These are phyloP conservation scores for Lissonota sp. DNA, from an alignment of 2,888 invertebrate genomes.

Conservation along the genomic window DNA sequence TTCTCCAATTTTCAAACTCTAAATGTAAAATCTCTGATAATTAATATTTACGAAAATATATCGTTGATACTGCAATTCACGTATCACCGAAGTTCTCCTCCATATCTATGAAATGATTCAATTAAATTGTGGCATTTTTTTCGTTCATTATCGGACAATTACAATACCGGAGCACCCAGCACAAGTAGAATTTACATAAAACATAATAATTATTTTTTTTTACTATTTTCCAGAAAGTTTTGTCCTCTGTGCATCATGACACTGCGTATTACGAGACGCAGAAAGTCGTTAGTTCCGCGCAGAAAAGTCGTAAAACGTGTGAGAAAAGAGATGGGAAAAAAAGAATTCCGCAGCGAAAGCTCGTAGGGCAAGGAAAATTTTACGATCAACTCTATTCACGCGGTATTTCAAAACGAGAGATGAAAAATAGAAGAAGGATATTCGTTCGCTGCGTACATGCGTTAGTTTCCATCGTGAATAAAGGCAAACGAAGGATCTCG, in stretches of 20 bases:
- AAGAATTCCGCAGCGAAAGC: constrained; percentile 20
- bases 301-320: constrained; percentile 44
- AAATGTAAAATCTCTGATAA: no score
- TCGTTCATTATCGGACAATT: constrained; percentile 48
- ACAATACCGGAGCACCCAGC: not conserved
- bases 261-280: not conserved
- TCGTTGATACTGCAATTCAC: no score
- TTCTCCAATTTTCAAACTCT: no score
- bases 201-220: no score
- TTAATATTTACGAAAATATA: no score
- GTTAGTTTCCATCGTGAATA: constrained; percentile 11
- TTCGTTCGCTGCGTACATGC: not conserved
- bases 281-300: constrained; percentile 23
- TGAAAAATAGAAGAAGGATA: not conserved
- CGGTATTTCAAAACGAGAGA: constrained; percentile 36
- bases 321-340: constrained; percentile 1
- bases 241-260: not conserved
- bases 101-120: constrained; percentile 6
- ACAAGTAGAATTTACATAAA: no score
- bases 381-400: constrained; percentile 38
- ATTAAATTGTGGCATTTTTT: constrained; percentile 15
- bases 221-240: not conserved
- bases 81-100: not conserved
- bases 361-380: constrained; percentile 33
- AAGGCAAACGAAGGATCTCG: constrained; percentile 15